phyloP scores from a whole-genome alignment of 2,797 vertebrate genomes.

The Galago senegalensis region DNA sequence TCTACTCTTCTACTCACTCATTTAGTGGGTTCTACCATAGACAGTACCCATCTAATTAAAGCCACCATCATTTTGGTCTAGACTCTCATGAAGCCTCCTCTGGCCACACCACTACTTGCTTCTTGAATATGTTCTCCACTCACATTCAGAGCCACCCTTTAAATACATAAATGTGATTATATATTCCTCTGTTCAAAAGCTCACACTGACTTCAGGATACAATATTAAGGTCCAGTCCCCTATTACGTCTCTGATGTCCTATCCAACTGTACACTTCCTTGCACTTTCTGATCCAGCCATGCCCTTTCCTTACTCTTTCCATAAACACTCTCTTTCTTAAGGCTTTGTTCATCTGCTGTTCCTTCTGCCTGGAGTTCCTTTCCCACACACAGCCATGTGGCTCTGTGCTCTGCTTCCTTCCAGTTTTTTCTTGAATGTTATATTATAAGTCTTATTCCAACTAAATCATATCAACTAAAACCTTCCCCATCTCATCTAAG shows the following conservation, averaged over 20 bases:
- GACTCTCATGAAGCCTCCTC: background rate
- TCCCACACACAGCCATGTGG: background rate
- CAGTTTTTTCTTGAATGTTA: background rate
- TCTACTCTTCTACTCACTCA: background rate
- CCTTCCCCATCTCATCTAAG: background rate
- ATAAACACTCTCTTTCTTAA: background rate
- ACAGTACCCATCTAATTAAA: background rate
- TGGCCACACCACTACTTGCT: background rate
- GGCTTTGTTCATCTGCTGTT: background rate
- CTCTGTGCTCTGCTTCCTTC: background rate
- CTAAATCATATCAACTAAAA: background rate
- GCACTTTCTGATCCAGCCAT: background rate
- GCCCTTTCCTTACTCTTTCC: background rate
- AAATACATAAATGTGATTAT: background rate
- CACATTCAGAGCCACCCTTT: background rate
- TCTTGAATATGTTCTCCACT: background rate
- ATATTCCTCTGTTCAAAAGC: background rate
- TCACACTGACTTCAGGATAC: background rate
- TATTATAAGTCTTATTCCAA: background rate
- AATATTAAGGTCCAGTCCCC: background rate
- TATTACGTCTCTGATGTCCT: background rate
- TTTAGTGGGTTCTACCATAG: background rate
- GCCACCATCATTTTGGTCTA: background rate
- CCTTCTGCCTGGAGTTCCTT: background rate
- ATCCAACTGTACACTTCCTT: background rate